Evolutionary conservation across 2,797 vertebrate genomes (phyloP).

Genomic region (Artibeus lituratus): DNA sequence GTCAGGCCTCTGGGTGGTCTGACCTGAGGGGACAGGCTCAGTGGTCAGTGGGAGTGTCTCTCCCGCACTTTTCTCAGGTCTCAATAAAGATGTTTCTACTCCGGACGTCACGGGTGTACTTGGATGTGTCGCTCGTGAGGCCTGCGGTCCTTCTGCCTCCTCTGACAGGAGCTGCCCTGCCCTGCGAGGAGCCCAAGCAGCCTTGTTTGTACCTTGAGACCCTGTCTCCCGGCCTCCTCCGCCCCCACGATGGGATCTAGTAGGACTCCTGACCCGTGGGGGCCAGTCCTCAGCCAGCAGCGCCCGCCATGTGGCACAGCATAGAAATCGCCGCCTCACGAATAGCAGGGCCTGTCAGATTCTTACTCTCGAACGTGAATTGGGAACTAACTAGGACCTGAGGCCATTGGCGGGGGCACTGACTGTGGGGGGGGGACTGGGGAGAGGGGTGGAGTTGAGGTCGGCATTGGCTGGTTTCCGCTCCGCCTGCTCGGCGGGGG

Average conservation of each 20-base stretch:
- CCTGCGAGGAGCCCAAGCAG: neutral
- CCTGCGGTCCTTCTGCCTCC: neutral
- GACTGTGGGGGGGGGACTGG: neutral
- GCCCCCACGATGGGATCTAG: neutral
- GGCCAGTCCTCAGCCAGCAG: neutral
- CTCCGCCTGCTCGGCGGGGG: neutral
- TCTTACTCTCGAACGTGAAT: neutral
- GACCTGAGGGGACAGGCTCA: neutral
- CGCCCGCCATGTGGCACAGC: neutral
- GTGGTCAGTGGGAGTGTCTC: neutral
- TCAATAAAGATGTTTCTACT: constrained; percentile 49
- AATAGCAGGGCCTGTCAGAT: neutral
- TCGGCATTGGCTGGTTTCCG: neutral
- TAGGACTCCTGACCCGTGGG: neutral
- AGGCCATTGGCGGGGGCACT: neutral
- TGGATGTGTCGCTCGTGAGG: neutral
- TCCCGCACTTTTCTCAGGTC: constrained; percentile 63
- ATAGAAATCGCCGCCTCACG: neutral
- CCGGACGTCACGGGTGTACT: neutral
- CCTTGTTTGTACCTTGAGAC: neutral
- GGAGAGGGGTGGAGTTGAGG: neutral
- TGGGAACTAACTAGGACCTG: neutral
- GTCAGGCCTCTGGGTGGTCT: neutral
- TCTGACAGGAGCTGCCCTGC: neutral
- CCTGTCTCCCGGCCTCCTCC: neutral